A percentile compares a stretch with the other conserved stretches of the same genome.
Evolutionary conservation across 1,140 invertebrate species (phyloP).

Genomic region (Polypedilum vanderplanki): DNA sequence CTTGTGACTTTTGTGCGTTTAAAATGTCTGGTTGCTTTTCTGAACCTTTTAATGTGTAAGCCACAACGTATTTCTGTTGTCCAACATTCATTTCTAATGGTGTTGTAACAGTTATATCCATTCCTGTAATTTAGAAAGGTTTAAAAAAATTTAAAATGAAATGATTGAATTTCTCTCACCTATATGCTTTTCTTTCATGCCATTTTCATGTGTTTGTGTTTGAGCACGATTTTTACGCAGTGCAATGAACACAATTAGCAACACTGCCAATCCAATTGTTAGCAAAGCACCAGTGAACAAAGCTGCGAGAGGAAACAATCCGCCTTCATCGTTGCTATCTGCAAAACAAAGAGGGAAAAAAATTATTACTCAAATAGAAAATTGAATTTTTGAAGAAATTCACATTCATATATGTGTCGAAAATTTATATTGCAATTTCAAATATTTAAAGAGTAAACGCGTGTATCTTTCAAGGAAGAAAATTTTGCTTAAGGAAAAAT

Average conservation of each 20-base stretch:
- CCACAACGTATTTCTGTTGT: conserved; percentile 52
- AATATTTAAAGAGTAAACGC: too few relatives aligned
- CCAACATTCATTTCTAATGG: conserved; percentile 52
- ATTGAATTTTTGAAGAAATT: background rate
- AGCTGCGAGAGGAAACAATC: conserved; percentile 54
- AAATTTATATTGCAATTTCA: too few relatives aligned
- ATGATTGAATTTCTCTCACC: conserved; percentile 38
- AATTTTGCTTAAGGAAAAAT: too few relatives aligned
- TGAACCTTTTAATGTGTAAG: conserved; percentile 50
- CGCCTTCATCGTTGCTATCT: conserved; percentile 54
- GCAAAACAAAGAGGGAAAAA: conserved; percentile 36
- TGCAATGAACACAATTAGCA: conserved; percentile 54
- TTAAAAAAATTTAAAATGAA: conserved; percentile 27
- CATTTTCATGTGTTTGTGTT: conserved; percentile 39
- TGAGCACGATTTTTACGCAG: conserved; percentile 44
- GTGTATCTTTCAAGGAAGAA: too few relatives aligned
- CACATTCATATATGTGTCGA: background rate
- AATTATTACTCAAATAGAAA: background rate
- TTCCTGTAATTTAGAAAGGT: conserved; percentile 37
- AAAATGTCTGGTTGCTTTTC: conserved; percentile 46
- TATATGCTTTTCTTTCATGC: conserved; percentile 50
- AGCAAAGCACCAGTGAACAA: conserved; percentile 54
- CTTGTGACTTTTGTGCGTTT: conserved; percentile 41
- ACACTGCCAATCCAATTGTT: conserved; percentile 53
- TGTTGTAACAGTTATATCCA: conserved; percentile 45